Evolutionary conservation across 2,888 invertebrate species (phyloP).

Genomic region (Peribatodes rhomboidaria): DNA sequence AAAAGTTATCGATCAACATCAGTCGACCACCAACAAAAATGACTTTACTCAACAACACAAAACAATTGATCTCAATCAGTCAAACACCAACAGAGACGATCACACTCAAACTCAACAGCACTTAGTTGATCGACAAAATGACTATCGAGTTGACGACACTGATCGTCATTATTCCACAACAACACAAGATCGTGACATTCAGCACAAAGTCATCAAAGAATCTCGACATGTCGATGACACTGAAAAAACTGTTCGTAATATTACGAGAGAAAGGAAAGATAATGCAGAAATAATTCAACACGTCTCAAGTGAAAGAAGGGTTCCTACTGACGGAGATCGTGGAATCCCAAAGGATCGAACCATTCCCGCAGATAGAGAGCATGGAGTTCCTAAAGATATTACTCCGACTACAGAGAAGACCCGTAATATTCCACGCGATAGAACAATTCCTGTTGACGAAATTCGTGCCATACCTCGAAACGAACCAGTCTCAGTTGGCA

Average conservation of each 20-base stretch:
- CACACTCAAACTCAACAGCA: slow-evolving; percentile 42
- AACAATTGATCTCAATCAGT: slow-evolving; percentile 37
- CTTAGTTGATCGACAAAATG: slow-evolving; percentile 45
- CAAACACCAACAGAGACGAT: slow-evolving; percentile 47
- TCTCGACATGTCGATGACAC: slow-evolving; percentile 45
- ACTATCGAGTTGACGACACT: slow-evolving; percentile 52
- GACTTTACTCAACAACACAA: neutral
- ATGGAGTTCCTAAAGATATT: slow-evolving; percentile 1
- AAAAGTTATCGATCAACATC: slow-evolving; percentile 47
- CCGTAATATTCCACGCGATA: slow-evolving; percentile 13
- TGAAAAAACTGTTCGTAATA: slow-evolving; percentile 54
- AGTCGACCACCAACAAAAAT: slow-evolving; percentile 41
- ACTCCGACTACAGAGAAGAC: slow-evolving; percentile 1
- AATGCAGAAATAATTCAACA: slow-evolving; percentile 15
- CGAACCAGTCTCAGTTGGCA: neutral
- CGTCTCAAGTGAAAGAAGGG: slow-evolving; percentile 5
- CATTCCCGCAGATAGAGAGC: neutral
- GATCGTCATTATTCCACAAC: slow-evolving; percentile 50
- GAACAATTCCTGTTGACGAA: slow-evolving; percentile 4
- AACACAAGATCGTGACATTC: slow-evolving; percentile 47
- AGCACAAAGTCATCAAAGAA: slow-evolving; percentile 53
- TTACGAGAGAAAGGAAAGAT: slow-evolving; percentile 57
- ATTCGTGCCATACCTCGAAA: slow-evolving; percentile 1
- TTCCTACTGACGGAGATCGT: slow-evolving; percentile 1
- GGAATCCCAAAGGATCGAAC: slow-evolving; percentile 1